Evolutionary conservation across 2,888 invertebrate species (phyloP), one percentile per base, ranked within the genome.

Genomic region (Cosmopolites sordidus): DNA sequence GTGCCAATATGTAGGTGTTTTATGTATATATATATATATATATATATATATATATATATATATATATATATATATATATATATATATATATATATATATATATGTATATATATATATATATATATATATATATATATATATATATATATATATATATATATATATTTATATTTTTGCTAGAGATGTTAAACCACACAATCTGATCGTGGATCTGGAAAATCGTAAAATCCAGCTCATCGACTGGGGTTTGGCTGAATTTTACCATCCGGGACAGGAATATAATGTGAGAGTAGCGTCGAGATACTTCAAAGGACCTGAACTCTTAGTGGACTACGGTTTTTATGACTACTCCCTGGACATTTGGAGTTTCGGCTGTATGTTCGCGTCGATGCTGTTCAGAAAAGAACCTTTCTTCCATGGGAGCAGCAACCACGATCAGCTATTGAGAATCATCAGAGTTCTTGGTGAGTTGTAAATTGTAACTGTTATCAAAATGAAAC

Each of bases 311-410:
- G 71, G 73, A 8, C 74, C 74, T 0, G 74, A 74, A 60, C 56
- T 74, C 16, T 56, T 74, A 9, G 70, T 74, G 6, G 73, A 73
- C 51, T 74, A 73, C 47, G 67, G 67, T 1, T 73, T 66, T 57
- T 74, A 74, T 55, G 74, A 74, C 61, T 74, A 73, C 46, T 74
- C 73, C 0, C 58, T 74, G 47, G 74, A 74, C 52, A 69, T 74
- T 61, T 74, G 74, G 74, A 73, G 74, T 8, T 58, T 73, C 44
- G 74, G 74, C 0, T 74, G 74, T 54, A 69, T 74, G 65, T 73
- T 74, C 49, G 74, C 74, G 3, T 67, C 73, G 6, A 74, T 74
- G 73, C 65, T 74, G 18, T 73, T 74, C 56, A 60, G 72, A 16
- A 73, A 67, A 57, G 74, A 74, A 50, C 74, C 74, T 0, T 74